These are phyloP conservation scores for Rhadinocentrus ornatus DNA, from an alignment of 2,797 vertebrate species.

Conservation along the genomic window DNA sequence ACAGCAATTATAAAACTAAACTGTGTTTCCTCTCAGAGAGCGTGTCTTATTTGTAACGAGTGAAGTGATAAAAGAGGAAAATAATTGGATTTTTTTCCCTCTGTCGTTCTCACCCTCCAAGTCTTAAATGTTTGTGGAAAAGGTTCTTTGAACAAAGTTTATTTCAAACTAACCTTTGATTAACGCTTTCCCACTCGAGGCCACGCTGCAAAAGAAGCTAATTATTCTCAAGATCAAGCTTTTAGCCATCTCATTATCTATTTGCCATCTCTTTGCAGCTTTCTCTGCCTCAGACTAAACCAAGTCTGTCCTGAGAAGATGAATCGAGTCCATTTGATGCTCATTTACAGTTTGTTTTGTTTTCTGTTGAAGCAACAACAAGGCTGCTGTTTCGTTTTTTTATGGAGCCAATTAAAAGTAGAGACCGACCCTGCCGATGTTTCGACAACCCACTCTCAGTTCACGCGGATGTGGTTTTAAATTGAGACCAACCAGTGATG, in stretches of 20 bases:
- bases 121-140: conserved; percentile 69
- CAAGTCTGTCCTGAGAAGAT: conserved; percentile 45
- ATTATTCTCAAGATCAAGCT: conserved; percentile 76
- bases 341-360: conserved; percentile 51
- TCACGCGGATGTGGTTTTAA: neutral
- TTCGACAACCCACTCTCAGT: conserved; percentile 8
- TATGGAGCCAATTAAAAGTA: conserved; percentile 49
- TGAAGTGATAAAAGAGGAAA: conserved; percentile 76
- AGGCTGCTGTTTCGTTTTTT: neutral
- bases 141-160: conserved; percentile 78
- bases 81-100: conserved; percentile 75
- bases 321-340: conserved; percentile 37
- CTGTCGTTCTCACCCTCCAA: conserved; percentile 56
- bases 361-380: conserved; percentile 28
- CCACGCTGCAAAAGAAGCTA: conserved; percentile 62
- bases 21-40: conserved; percentile 71
- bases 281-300: conserved; percentile 33
- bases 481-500: neutral
- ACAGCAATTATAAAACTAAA: conserved; percentile 80
- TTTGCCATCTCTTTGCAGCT: conserved; percentile 54
- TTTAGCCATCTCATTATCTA: conserved; percentile 75
- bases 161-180: conserved; percentile 78
- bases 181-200: conserved; percentile 66
- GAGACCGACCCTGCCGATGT: conserved; percentile 21
- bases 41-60: conserved; percentile 73